These are phyloP conservation scores for Proteles cristata DNA, from an alignment of 2,113 vertebrate species.

Conservation along the genomic window DNA sequence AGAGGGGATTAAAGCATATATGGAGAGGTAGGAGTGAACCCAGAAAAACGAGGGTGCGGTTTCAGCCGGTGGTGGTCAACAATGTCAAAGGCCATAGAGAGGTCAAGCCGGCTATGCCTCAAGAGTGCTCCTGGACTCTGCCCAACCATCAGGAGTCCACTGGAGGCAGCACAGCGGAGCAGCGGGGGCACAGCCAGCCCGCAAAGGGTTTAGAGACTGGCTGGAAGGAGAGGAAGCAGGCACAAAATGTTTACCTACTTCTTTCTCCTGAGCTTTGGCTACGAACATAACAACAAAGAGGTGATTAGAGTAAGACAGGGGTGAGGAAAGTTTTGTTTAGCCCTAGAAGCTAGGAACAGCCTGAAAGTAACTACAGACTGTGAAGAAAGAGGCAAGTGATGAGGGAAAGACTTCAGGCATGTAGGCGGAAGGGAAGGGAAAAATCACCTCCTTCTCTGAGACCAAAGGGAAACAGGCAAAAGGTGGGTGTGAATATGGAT, in stretches of 20 bases:
- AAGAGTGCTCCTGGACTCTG: neutral
- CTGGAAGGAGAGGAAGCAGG: neutral
- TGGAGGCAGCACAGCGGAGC: accelerated
- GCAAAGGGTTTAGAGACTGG: neutral
- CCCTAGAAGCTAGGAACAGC: neutral
- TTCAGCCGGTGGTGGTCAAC: neutral
- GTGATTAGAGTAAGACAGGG: neutral
- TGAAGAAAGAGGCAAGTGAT: neutral
- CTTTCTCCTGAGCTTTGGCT: neutral
- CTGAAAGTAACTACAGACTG: neutral
- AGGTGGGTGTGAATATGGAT: no score
- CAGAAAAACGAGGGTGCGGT: neutral
- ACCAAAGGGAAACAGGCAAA: neutral
- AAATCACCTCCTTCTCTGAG: neutral
- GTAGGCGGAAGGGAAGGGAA: neutral
- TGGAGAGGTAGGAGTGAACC: neutral
- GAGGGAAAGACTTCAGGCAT: neutral
- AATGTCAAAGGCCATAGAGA: neutral
- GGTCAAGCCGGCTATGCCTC: neutral
- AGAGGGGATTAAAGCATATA: neutral
- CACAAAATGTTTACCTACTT: neutral
- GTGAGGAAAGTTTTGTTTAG: neutral
- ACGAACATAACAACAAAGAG: neutral
- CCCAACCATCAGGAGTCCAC: neutral
- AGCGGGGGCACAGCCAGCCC: neutral